A percentile compares a stretch with the other conserved stretches of the same genome.
Conservation (phyloP, 2,888 invertebrate species). For the Hedychridium roseum region DNA sequence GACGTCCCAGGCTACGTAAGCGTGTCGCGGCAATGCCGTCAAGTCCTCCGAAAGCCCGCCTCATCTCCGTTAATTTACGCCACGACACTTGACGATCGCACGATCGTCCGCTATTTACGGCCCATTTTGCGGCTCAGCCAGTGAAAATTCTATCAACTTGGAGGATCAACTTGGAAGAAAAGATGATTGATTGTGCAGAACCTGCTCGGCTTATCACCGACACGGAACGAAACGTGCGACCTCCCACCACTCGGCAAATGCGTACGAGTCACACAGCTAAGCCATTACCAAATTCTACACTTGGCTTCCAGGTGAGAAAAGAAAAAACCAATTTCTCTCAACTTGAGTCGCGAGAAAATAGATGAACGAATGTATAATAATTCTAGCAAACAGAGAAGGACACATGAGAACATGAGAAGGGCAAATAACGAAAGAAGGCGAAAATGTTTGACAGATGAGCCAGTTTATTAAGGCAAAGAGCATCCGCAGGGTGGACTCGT, state of each 20-base stretch:
- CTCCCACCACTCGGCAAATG: constrained; percentile 34
- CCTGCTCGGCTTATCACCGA: constrained; percentile 53
- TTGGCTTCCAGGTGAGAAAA: constrained; percentile 29
- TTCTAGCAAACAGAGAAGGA: constrained; percentile 7
- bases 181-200: constrained; percentile 56
- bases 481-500: neutral
- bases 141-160: no score
- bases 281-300: constrained; percentile 59
- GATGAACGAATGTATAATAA: neutral
- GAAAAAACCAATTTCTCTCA: no score
- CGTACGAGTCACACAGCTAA: constrained; percentile 51
- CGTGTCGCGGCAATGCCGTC: no score
- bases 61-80: no score
- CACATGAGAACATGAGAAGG: constrained; percentile 5
- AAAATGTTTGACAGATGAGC: neutral
- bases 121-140: no score
- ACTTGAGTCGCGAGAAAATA: neutral
- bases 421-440: neutral
- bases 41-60: no score
- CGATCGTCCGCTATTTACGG: no score
- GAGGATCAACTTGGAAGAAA: no score
- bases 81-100: no score
- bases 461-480: neutral
- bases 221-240: constrained; percentile 36
- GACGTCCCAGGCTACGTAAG: no score